Conservation (phyloP, 2,797 vertebrate genomes). For the Cichlasoma orientale region DNA sequence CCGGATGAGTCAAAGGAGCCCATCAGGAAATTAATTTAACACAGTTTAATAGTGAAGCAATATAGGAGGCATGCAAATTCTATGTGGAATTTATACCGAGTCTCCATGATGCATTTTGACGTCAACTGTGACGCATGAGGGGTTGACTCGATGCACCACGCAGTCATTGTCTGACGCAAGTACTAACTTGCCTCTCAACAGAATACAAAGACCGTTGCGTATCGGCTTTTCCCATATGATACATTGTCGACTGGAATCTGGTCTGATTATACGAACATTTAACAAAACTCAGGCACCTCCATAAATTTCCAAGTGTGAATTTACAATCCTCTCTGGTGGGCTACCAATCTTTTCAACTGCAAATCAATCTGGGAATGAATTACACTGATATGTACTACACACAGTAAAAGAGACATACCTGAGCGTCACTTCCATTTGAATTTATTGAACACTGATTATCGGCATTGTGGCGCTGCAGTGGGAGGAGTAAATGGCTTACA, state of each 20-base stretch:
- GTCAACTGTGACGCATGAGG: slow-evolving; percentile 23
- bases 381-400: slow-evolving; percentile 64
- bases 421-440: slow-evolving; percentile 72
- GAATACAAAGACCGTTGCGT: slow-evolving; percentile 15
- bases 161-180: slow-evolving; percentile 13
- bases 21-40: slow-evolving; percentile 11
- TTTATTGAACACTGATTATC: slow-evolving; percentile 77
- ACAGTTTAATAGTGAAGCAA: slow-evolving; percentile 12
- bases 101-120: slow-evolving; percentile 23
- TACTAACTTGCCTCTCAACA: slow-evolving; percentile 20
- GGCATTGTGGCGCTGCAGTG: slow-evolving; percentile 60
- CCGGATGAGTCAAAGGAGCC: slow-evolving; percentile 30
- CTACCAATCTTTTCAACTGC: slow-evolving; percentile 65
- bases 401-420: slow-evolving; percentile 62
- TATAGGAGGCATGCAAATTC: neutral
- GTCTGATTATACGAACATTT: slow-evolving; percentile 64
- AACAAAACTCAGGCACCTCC: slow-evolving; percentile 65
- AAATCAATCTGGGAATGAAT: slow-evolving; percentile 75
- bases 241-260: slow-evolving; percentile 60
- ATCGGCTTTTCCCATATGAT: slow-evolving; percentile 43
- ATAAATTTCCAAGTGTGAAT: slow-evolving; percentile 67
- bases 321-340: slow-evolving; percentile 65
- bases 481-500: slow-evolving; percentile 67
- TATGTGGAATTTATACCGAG: slow-evolving; percentile 11
- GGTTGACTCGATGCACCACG: neutral